Evolutionary conservation across 2,888 invertebrate species (phyloP), one percentile per base, ranked within the genome.

Genomic region (Epirrita christyi): DNA sequence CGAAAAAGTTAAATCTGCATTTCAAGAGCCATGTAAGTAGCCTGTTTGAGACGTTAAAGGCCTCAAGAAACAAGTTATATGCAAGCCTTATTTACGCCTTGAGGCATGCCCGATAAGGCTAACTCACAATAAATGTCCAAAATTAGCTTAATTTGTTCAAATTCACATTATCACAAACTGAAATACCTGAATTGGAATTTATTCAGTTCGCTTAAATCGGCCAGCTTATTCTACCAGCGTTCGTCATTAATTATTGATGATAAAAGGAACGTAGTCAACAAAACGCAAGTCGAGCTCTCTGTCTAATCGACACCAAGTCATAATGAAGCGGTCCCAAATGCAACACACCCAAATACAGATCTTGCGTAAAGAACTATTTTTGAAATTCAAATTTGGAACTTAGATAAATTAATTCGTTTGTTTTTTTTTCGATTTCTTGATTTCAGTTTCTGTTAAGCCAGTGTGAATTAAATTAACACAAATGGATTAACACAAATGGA

Each of bases 201-300:
- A 59, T 66, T 61, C 50, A 36, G 53, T 57, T 44, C 28, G 55
- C 48, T 61, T 53, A 58, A 59, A 66, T 59, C 56, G 61, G 65
- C 67, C 62, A 70, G 68, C 68, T 70, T 71, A 67, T 75, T 69
- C 72, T 64, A 61, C 50, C 53, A 63, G 43, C 58, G 46, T 36
- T 54, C 63, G 38, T 81, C 83, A 85, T 85, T 80, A 81, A 85
- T 82, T 81, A 85, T 86, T 83, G 76, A 83, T 85, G 80, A 78
- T 76, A 71, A 76, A 70, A 72, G 63, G 74, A 73, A 77, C 71
- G 63, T 64, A 60, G 65, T 58, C 63, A 58, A 62, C 68, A 71
- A 72, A 73, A 76, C 64, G 71, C 66, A 15, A 37, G 38, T 45
- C 42, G 44, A 66, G 56, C 55, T 64, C 57, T 70, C 63, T 48